Evolutionary conservation across 2,888 invertebrate species (phyloP).

Genomic region (Masnerella sp.): DNA sequence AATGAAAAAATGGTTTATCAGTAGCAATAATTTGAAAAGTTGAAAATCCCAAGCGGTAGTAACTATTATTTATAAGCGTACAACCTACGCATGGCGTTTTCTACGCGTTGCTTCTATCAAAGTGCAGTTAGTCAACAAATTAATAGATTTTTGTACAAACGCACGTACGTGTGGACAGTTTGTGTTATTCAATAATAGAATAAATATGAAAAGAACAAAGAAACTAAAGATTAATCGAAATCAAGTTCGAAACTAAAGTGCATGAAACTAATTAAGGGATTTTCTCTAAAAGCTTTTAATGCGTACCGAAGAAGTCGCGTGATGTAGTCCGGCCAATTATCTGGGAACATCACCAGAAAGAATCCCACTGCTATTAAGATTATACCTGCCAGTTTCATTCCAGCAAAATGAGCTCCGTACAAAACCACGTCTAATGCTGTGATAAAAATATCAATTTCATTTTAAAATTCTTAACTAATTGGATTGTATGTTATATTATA

Average conservation of each 20-base stretch:
- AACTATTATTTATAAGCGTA: constrained; percentile 53
- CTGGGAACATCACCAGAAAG: constrained; percentile 95
- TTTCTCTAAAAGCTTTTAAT: constrained; percentile 61
- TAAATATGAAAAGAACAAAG: constrained; percentile 61
- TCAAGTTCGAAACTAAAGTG: constrained; percentile 68
- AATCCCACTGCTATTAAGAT: constrained; percentile 94
- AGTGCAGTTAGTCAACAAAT: constrained; percentile 67
- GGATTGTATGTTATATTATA: too few relatives aligned
- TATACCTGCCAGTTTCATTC: constrained; percentile 97
- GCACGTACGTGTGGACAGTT: constrained; percentile 45
- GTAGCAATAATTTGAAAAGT: constrained; percentile 16
- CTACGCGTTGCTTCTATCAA: constrained; percentile 71
- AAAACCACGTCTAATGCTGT: constrained; percentile 91
- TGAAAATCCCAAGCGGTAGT: constrained; percentile 52
- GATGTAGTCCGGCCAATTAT: constrained; percentile 97
- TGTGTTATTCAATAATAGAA: constrained; percentile 52
- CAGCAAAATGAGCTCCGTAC: constrained; percentile 91
- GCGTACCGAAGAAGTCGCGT: constrained; percentile 90
- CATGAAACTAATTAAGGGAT: constrained; percentile 63
- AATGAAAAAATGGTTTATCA: too few relatives aligned
- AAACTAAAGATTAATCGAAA: constrained; percentile 68
- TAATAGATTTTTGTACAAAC: constrained; percentile 39
- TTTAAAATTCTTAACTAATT: too few relatives aligned
- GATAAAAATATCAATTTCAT: constrained; percentile 59
- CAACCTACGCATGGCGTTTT: constrained; percentile 58